These are phyloP conservation scores for Halesus radiatus DNA, from an alignment of 1,140 invertebrate genomes.

Conservation along the genomic window DNA sequence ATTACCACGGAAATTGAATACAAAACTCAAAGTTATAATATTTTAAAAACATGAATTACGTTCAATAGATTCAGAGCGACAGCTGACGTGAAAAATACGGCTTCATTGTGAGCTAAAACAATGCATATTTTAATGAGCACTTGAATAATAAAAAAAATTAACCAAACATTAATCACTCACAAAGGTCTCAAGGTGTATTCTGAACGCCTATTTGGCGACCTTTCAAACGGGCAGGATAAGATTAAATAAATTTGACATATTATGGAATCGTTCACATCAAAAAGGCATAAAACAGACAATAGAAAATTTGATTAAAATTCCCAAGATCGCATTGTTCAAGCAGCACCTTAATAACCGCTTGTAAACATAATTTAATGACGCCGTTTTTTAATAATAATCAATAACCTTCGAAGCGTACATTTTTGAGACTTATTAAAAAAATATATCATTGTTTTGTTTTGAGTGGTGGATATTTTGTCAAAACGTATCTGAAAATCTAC, in stretches of 20 bases:
- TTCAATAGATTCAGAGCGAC: too few species aligned
- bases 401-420: background rate
- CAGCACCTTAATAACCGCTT: background rate
- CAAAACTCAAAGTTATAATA: too few species aligned
- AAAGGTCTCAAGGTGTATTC: background rate
- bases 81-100: background rate
- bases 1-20: too few species aligned
- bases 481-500: constrained; percentile 1
- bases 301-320: constrained; percentile 1
- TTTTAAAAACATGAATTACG: too few species aligned
- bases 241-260: constrained; percentile 16
- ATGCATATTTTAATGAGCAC: constrained; percentile 6
- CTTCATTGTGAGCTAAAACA: background rate
- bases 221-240: constrained; percentile 1
- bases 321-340: constrained; percentile 13
- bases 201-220: constrained; percentile 3
- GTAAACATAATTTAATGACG: constrained; percentile 18
- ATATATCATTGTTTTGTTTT: constrained; percentile 22
- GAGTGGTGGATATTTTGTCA: constrained; percentile 18
- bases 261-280: constrained; percentile 7
- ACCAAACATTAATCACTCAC: constrained; percentile 3
- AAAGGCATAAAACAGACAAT: constrained; percentile 4
- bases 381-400: constrained; percentile 13
- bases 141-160: background rate
- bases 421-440: constrained; percentile 11